A percentile compares a stretch with the other conserved stretches of the same genome.
Conservation (phyloP, 2,113 vertebrate genomes). For the Solea senegalensis region DNA sequence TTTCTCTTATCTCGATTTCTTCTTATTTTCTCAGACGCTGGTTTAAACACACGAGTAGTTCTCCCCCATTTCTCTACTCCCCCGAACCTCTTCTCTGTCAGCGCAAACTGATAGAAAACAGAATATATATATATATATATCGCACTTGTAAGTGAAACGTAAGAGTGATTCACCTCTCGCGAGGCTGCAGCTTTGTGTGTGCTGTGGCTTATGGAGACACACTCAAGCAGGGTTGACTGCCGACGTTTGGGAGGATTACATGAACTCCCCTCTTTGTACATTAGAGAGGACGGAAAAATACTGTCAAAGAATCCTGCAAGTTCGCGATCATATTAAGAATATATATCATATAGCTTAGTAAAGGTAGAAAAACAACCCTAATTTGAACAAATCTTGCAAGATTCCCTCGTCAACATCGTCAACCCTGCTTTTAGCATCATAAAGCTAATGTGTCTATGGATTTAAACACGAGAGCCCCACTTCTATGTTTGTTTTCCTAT, state of each 20-base stretch:
- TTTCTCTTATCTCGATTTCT: conserved; percentile 46
- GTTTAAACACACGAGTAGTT: conserved; percentile 52
- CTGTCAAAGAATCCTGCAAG: conserved; percentile 73
- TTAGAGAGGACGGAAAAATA: conserved; percentile 56
- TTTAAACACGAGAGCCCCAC: conserved; percentile 78
- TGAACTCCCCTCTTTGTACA: conserved; percentile 26
- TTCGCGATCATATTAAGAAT: conserved; percentile 64
- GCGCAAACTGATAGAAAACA: conserved; percentile 73
- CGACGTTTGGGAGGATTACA: conserved; percentile 26
- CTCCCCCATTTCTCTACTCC: conserved; percentile 35
- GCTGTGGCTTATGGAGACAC: conserved; percentile 65
- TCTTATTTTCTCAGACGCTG: conserved; percentile 36
- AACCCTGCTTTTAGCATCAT: conserved; percentile 85
- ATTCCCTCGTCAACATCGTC: conserved; percentile 57
- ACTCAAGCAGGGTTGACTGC: conserved; percentile 83
- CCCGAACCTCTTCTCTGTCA: conserved; percentile 45
- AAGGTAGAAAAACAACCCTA: conserved; percentile 56
- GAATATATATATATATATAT: conserved; percentile 52
- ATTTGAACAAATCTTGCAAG: conserved; percentile 67
- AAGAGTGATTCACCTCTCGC: conserved; percentile 64
- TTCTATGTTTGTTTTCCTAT: conserved; percentile 45
- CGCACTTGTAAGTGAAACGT: conserved; percentile 56
- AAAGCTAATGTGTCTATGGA: conserved; percentile 82
- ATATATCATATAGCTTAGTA: conserved; percentile 61
- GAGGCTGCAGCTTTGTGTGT: conserved; percentile 59